A percentile compares a stretch with the other conserved stretches of the same genome.
Conservation (phyloP, 2,888 invertebrate species). For the Drosophila aldrichi region DNA sequence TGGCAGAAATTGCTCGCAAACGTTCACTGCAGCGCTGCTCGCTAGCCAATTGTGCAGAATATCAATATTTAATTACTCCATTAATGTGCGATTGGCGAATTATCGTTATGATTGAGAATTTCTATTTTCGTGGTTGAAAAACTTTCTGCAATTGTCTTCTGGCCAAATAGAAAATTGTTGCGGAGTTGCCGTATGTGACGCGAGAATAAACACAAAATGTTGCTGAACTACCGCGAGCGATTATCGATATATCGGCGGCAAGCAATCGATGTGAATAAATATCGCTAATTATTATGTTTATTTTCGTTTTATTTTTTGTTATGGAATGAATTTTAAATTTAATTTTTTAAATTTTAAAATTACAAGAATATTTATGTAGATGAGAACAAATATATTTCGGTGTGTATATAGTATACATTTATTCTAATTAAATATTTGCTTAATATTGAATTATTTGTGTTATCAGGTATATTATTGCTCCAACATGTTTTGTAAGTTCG, state of each 20-base stretch:
- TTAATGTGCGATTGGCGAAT: slow-evolving; percentile 47
- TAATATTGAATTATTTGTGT: background rate
- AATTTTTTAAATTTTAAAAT: no score
- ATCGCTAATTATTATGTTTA: slow-evolving; percentile 1
- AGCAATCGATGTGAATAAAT: slow-evolving; percentile 30
- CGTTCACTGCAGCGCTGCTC: slow-evolving; percentile 47
- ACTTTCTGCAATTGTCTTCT: slow-evolving; percentile 65
- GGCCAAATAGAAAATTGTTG: slow-evolving; percentile 63
- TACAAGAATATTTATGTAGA: no score
- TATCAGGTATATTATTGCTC: slow-evolving; percentile 43
- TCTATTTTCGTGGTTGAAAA: slow-evolving; percentile 37
- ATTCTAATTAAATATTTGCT: background rate
- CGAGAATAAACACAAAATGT: slow-evolving; percentile 66
- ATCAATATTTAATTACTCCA: slow-evolving; percentile 37
- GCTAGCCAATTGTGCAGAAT: slow-evolving; percentile 27
- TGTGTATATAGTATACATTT: background rate
- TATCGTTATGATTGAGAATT: slow-evolving; percentile 22
- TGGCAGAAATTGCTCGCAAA: slow-evolving; percentile 39
- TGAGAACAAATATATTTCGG: background rate
- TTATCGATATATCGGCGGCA: slow-evolving; percentile 47
- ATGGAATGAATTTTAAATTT: background rate
- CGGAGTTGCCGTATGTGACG: slow-evolving; percentile 67
- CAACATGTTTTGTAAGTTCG: slow-evolving; percentile 83
- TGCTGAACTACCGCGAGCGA: slow-evolving; percentile 44
- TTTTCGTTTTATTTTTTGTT: background rate